Evolutionary conservation across 1,140 invertebrate genomes (phyloP).

Genomic region (Ceratina japonica): DNA sequence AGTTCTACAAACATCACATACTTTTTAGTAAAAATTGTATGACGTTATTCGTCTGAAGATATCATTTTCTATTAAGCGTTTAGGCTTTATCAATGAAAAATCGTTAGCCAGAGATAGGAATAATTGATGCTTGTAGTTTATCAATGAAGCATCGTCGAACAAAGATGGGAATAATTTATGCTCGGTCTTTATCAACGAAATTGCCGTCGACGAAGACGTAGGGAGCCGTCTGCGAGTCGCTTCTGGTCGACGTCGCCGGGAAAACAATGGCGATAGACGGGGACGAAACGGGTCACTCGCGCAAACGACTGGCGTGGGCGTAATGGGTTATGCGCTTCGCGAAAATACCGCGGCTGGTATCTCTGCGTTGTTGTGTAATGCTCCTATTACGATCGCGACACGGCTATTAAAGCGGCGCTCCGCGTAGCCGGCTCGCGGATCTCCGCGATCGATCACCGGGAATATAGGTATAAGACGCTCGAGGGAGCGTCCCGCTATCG

Average conservation of each 20-base stretch:
- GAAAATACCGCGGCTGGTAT: constrained; percentile 52
- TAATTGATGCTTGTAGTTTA: neutral
- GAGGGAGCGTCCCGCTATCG: neutral
- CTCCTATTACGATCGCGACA: constrained; percentile 33
- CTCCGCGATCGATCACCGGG: neutral
- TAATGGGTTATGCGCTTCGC: constrained; percentile 52
- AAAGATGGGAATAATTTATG: neutral
- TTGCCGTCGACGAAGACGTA: neutral
- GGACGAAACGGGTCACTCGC: constrained; percentile 47
- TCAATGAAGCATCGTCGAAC: neutral
- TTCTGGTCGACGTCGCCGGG: neutral
- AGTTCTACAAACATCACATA: too few species aligned
- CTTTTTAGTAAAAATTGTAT: too few species aligned
- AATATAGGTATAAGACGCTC: neutral
- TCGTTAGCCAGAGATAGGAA: neutral
- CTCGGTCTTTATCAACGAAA: neutral
- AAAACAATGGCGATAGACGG: constrained; percentile 41
- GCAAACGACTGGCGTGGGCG: constrained; percentile 26
- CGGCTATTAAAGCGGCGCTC: constrained; percentile 1
- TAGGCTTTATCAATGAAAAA: neutral
- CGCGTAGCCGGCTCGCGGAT: neutral
- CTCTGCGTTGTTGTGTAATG: constrained; percentile 49
- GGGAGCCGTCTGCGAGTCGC: neutral
- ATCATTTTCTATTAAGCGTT: too few species aligned
- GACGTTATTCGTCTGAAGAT: neutral